These are phyloP conservation scores for Picathartes gymnocephalus DNA, from an alignment of 2,113 vertebrate genomes.

Conservation along the genomic window DNA sequence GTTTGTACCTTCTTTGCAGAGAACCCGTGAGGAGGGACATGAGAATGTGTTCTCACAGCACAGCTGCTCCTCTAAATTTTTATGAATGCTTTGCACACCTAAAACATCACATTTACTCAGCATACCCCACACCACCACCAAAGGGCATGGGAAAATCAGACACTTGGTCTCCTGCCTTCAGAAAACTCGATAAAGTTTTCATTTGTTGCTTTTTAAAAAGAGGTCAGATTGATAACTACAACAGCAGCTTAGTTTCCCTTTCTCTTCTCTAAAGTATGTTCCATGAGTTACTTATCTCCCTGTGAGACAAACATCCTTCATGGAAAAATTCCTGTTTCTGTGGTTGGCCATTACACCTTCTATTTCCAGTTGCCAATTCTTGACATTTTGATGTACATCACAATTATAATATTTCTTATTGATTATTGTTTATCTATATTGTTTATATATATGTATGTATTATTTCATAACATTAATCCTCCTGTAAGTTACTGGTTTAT, in stretches of 20 bases:
- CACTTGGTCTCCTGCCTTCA: background rate
- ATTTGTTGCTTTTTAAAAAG: background rate
- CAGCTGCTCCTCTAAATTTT: background rate
- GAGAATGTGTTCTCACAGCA: background rate
- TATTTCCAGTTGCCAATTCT: background rate
- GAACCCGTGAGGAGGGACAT: background rate
- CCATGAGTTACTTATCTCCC: background rate
- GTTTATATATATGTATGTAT: background rate
- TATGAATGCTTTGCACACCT: background rate
- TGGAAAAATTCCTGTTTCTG: background rate
- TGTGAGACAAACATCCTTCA: background rate
- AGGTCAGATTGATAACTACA: background rate
- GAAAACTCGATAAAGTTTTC: background rate
- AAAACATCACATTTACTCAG: background rate
- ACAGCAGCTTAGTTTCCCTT: background rate
- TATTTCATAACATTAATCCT: background rate
- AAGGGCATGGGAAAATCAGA: background rate
- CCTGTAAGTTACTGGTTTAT: background rate
- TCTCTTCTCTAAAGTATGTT: background rate
- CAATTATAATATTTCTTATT: background rate
- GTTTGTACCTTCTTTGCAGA: background rate
- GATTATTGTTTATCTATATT: too few species aligned
- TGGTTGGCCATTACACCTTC: background rate
- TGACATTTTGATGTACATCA: background rate
- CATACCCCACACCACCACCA: rapidly evolving